These are phyloP conservation scores for Colius striatus DNA, from an alignment of 2,113 vertebrate species.

Conservation along the genomic window DNA sequence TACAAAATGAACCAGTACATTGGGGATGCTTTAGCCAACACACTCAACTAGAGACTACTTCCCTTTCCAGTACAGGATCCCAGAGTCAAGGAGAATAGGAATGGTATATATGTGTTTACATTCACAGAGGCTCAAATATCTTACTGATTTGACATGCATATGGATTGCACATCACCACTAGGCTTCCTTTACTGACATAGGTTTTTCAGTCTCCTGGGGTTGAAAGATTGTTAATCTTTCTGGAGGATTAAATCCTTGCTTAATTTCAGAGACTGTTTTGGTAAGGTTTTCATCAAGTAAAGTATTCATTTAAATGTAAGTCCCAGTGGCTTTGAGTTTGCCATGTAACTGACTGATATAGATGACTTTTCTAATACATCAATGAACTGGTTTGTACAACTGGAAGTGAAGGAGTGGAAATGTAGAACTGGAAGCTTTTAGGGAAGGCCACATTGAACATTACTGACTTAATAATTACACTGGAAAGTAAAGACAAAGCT, in stretches of 20 bases:
- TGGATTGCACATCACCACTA: neutral
- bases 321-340: neutral
- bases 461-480: neutral
- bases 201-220: neutral
- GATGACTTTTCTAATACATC: neutral
- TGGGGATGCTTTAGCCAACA: neutral
- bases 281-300: neutral
- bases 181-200: neutral
- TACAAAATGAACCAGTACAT: neutral
- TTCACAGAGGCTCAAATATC: slow-evolving; percentile 31
- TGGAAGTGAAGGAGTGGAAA: neutral
- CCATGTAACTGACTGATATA: neutral
- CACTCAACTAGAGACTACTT: neutral
- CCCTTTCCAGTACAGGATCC: neutral
- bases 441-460: neutral
- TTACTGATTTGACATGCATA: slow-evolving; percentile 35
- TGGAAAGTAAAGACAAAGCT: neutral
- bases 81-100: neutral
- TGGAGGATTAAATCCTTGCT: neutral
- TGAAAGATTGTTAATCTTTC: neutral
- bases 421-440: neutral
- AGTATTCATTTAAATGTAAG: neutral
- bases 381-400: neutral
- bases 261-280: neutral
- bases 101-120: neutral